Evolutionary conservation across 2,888 invertebrate genomes (phyloP).

Genomic region (Amphipoea oculea): DNA sequence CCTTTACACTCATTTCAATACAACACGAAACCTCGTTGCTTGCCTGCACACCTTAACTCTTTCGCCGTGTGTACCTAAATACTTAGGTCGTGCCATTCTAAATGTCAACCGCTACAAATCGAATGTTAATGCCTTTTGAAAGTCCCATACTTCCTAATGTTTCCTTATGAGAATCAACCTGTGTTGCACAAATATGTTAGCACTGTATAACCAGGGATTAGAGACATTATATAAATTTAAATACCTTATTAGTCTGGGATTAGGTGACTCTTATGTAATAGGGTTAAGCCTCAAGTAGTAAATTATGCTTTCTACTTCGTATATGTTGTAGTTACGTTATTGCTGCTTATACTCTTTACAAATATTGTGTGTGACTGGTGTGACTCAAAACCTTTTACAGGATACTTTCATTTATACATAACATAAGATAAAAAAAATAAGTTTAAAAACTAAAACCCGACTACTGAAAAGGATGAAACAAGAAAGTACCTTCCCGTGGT

Average conservation of each 20-base stretch:
- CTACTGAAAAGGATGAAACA: no score
- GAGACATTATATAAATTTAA: constrained; percentile 15
- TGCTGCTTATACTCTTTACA: neutral
- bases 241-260: constrained; percentile 33
- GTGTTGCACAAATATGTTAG: constrained; percentile 27
- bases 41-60: neutral
- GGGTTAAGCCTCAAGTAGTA: constrained; percentile 2
- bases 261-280: neutral
- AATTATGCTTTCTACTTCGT: neutral
- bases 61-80: constrained; percentile 28
- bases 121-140: constrained; percentile 63
- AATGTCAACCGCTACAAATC: constrained; percentile 66
- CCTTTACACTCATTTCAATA: no score
- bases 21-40: no score
- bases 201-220: constrained; percentile 17
- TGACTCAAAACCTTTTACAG: neutral
- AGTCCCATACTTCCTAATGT: constrained; percentile 50
- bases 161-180: constrained; percentile 36
- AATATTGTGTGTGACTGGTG: neutral
- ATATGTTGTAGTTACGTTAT: neutral
- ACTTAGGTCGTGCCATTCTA: constrained; percentile 61
- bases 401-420: neutral
- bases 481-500: no score
- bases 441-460: no score
- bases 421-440: no score